Conservation (phyloP, 2,797 vertebrate species). For the Perodicticus potto region DNA sequence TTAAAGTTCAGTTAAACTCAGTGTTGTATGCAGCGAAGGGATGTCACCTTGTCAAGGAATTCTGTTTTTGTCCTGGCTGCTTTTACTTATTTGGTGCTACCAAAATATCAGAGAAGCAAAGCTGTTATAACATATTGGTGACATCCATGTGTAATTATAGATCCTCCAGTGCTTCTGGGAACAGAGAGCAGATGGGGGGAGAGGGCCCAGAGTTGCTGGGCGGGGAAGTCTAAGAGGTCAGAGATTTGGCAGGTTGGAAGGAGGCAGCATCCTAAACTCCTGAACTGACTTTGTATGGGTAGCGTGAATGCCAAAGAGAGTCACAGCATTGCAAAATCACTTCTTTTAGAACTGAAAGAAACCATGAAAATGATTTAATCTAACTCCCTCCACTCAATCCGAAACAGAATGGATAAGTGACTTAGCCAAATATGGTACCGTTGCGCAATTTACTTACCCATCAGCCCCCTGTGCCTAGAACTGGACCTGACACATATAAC, state of each 20-base stretch:
- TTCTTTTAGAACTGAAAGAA: constrained; percentile 60
- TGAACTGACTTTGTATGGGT: background rate
- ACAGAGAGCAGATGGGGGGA: constrained; percentile 56
- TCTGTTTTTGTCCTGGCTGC: background rate
- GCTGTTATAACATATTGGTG: constrained; percentile 62
- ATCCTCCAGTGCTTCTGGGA: constrained; percentile 27
- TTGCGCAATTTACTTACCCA: background rate
- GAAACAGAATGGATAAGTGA: constrained; percentile 29
- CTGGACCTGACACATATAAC: background rate
- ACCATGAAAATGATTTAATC: constrained; percentile 23
- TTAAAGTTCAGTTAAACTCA: background rate
- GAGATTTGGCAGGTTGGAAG: constrained; percentile 45
- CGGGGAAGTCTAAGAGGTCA: constrained; percentile 51
- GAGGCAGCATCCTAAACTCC: background rate
- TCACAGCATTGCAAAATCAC: constrained; percentile 28
- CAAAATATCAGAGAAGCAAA: constrained; percentile 41
- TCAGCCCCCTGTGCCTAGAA: background rate
- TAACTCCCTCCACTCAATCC: constrained; percentile 2
- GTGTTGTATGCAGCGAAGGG: background rate
- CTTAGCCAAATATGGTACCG: background rate
- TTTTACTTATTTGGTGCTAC: constrained; percentile 35
- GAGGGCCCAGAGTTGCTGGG: background rate
- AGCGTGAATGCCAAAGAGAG: background rate
- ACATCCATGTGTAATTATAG: constrained; percentile 70
- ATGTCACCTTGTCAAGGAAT: background rate